These are phyloP conservation scores for Stenodera caucasica DNA, from an alignment of 2,888 invertebrate genomes.

Conservation along the genomic window DNA sequence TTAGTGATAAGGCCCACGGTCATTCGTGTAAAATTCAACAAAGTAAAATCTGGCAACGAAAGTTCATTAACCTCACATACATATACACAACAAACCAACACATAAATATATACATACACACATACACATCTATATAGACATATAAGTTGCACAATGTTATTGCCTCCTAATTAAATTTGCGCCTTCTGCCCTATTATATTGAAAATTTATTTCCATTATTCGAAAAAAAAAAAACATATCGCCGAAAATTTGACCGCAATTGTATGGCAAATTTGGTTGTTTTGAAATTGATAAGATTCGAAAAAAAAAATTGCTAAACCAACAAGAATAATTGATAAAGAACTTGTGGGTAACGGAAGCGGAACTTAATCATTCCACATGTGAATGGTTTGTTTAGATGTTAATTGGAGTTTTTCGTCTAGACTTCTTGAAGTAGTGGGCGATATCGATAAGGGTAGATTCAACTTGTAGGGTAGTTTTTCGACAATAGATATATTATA, in stretches of 20 bases:
- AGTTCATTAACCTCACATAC: constrained; percentile 37
- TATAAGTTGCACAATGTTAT: constrained; percentile 25
- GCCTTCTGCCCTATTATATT: constrained; percentile 8
- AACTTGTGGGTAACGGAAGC: constrained; percentile 14
- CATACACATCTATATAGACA: not conserved
- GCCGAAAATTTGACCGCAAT: constrained; percentile 10
- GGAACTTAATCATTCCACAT: constrained; percentile 19
- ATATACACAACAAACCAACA: not conserved
- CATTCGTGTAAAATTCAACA: constrained; percentile 46
- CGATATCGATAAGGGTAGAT: not conserved
- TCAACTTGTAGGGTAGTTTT: not conserved
- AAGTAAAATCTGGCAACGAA: constrained; percentile 39
- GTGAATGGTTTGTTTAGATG: not conserved
- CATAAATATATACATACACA: not conserved
- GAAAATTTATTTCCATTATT: too few relatives aligned
- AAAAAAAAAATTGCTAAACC: not conserved
- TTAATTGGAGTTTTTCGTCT: not conserved
- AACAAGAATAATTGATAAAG: not conserved
- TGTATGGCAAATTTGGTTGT: not conserved
- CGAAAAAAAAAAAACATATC: too few relatives aligned
- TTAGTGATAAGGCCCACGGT: constrained; percentile 41
- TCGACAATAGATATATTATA: not conserved
- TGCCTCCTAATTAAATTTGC: constrained; percentile 29
- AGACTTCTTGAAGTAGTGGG: not conserved
- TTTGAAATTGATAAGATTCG: not conserved